Evolutionary conservation across 2,113 vertebrate genomes (phyloP), one percentile per base, ranked within the genome.

Genomic region (Sphaerodactylus townsendi): DNA sequence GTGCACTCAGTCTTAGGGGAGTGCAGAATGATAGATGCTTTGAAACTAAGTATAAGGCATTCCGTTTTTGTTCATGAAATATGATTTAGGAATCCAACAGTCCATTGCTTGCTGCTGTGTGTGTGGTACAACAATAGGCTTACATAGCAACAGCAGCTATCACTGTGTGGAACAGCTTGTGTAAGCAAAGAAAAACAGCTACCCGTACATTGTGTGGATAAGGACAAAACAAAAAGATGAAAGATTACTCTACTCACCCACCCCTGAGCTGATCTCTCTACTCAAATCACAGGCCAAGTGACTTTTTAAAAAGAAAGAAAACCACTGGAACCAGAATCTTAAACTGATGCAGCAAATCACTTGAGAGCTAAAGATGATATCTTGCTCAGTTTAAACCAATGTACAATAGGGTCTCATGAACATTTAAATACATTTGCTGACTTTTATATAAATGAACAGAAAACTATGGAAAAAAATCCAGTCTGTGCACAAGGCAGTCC

Each of bases 21-120:
- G 81, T 82, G 82, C 3, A 82, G 46, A 80, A 90, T 69, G 30
- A 89, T 15, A 81, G 86, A 77, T 2, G n/a, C 84, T 92, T 93
- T 88, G 65, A 92, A 87, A 78, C n/a, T 79, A 59, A 37, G 41
- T 74, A 33, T 76, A 77, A 17, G 13, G 74, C 56, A 70, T 21
- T 33, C 11, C 10, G 46, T 69, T 69, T 70, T 39, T 28, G 48
- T 53, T 71, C 35, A 70, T 19, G 35, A 79, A 79, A 79, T 39
- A 65, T 37, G 56, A 64, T 64, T 78, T 35, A 35, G 10, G 30
- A 35, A 33, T 10, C 50, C 37, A 65, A 77, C 30, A 33, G 41
- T 21, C 44, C 41, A 65, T 17, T 78, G 33, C 33, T 35, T 48
- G 39, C 77, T 46, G n/a, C 64, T 21, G 23, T 53, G 35, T 53